A percentile compares a stretch with the other conserved stretches of the same genome.
Evolutionary conservation across 2,888 invertebrate species (phyloP).

Genomic region (Adineta ricciae): DNA sequence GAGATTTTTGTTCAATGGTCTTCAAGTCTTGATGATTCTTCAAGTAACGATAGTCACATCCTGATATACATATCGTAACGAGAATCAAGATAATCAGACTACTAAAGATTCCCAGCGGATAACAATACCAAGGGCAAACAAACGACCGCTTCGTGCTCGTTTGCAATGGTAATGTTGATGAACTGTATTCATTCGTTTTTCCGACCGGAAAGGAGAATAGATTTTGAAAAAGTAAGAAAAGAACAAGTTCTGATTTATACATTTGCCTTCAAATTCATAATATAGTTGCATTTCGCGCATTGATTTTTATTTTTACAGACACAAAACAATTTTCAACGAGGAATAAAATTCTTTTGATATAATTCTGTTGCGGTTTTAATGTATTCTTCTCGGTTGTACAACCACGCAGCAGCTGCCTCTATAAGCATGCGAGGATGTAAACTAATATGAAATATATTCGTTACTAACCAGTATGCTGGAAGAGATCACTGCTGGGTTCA

Average conservation of each 20-base stretch:
- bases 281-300: neutral
- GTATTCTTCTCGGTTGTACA: too few species aligned
- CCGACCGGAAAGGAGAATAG: neutral
- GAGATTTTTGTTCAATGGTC: neutral
- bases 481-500: neutral
- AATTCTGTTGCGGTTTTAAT: neutral
- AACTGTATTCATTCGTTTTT: neutral
- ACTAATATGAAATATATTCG: too few species aligned
- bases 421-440: too few species aligned
- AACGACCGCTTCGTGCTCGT: neutral
- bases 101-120: neutral
- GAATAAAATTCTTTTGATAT: neutral
- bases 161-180: neutral
- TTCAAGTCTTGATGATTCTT: neutral
- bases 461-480: neutral
- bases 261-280: neutral
- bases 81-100: neutral
- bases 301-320: too few species aligned
- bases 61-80: neutral
- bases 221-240: neutral
- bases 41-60: neutral
- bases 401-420: too few species aligned
- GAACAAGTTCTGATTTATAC: neutral
- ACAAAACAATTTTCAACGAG: too few species aligned
- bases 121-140: neutral